Base-by-base conservation (phyloP, 2,113 vertebrate species). In the Phalacrocorax carbo region DNA sequence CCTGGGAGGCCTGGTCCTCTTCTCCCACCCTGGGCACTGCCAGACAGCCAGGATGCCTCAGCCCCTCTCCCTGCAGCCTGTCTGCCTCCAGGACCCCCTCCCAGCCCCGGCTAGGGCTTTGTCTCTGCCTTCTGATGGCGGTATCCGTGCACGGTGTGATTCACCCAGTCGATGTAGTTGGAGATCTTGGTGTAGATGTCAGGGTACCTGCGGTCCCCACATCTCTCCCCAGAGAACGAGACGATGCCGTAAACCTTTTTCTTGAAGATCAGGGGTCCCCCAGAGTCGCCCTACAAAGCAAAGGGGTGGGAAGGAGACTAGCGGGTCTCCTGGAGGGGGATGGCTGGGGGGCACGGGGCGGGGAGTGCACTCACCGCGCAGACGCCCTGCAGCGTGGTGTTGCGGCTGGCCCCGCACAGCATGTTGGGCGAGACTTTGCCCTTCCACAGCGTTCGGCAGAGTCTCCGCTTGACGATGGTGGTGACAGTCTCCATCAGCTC, bases 131-230 rank as follows among this genome's bases (percentile, higher is more conserved):
- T 32, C 13, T 0, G n/a, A 3, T 0, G 20, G 17, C 0, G 26
- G 11, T 13, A 78, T 49, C 49, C 10, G 7, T 5, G 12, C 66
- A 96, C 44, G 0, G 9, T 26, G 44, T 0, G 8, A 26, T 92
- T 78, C 40, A 98, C 97, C 98, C 98, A 98, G 32, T 25, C 36
- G 26, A 98, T 73, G 38, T 98, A 98, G 36, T 88, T 89, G 29
- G 97, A 97, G 71, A 98, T 77, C 76, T 90, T 97, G 27, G 98
- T 98, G 93, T 98, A 98, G 86, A 98, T 73, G 9, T 98, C 98
- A 0, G 98, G 98, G 52, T 76, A 95, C 29, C 81, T 85, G 27
- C 96, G 98, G 49, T 98, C 93, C 2, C 98, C 98, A 1, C 98
- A 98, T 36, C 96, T 95, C 69, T 94, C 7, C 30, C 98, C 98